Conservation (phyloP, 2,797 vertebrate species). For the Pseudopleuronectes americanus region DNA sequence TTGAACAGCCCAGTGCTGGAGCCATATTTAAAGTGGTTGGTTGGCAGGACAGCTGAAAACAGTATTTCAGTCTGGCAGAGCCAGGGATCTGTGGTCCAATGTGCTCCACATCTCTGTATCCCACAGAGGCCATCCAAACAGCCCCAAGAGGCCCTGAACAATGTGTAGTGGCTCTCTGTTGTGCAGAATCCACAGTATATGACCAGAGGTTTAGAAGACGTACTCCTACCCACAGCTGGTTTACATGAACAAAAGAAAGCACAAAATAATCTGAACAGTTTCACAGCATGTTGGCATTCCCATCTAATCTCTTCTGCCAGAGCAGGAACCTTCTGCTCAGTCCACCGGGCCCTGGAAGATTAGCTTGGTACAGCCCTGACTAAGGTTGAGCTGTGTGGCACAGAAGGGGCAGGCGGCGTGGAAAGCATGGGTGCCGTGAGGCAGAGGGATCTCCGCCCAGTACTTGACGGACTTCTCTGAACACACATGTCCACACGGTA, state of each 20-base stretch:
- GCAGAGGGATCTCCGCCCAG: slow-evolving; percentile 98
- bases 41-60: slow-evolving; percentile 53
- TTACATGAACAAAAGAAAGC: slow-evolving; percentile 67
- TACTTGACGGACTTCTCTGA: slow-evolving; percentile 97
- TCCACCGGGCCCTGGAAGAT: slow-evolving; percentile 99
- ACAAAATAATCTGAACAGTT: slow-evolving; percentile 69
- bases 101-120: slow-evolving; percentile 53
- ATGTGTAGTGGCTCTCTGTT: slow-evolving; percentile 56
- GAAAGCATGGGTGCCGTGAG: slow-evolving; percentile 98
- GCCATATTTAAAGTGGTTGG: slow-evolving; percentile 46
- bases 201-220: slow-evolving; percentile 52
- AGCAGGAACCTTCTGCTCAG: slow-evolving; percentile 78
- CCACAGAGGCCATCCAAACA: slow-evolving; percentile 52
- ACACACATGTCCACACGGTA: slow-evolving; percentile 97
- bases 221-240: slow-evolving; percentile 50
- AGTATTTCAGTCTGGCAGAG: slow-evolving; percentile 58
- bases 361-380: slow-evolving; percentile 92
- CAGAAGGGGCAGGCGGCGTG: slow-evolving; percentile 98
- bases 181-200: slow-evolving; percentile 58
- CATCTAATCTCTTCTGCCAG: slow-evolving; percentile 26
- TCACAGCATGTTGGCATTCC: slow-evolving; percentile 76
- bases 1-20: slow-evolving; percentile 39
- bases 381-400: slow-evolving; percentile 90
- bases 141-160: slow-evolving; percentile 51
- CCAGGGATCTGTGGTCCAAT: slow-evolving; percentile 52